phyloP scores from a whole-genome alignment of 2,888 invertebrate genomes.

The Xanthorhoe spadicearia region DNA sequence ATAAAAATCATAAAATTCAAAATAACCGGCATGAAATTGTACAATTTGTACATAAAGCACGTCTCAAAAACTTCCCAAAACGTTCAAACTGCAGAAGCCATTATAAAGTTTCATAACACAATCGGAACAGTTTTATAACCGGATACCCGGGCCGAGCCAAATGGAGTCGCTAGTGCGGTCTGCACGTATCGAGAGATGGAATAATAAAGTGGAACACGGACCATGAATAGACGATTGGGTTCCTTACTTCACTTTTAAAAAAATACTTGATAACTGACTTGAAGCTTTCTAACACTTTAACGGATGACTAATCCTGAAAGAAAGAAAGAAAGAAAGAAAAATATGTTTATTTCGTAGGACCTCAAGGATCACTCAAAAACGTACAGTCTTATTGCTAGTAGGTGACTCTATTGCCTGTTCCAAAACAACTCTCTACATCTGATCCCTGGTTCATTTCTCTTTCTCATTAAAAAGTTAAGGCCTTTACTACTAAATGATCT shows the following conservation, averaged over 20 bases:
- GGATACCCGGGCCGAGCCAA: conserved; percentile 27
- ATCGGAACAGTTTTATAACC: conserved; percentile 30
- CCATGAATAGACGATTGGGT: conserved; percentile 6
- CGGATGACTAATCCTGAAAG: too few species aligned
- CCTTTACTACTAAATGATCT: too few species aligned
- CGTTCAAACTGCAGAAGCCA: conserved; percentile 20
- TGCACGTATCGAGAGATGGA: conserved; percentile 15
- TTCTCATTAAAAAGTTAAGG: too few species aligned
- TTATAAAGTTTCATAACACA: conserved; percentile 33
- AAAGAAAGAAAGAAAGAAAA: too few species aligned
- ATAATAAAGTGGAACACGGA: conserved; percentile 12
- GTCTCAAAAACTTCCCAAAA: conserved; percentile 21
- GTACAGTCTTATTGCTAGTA: too few species aligned
- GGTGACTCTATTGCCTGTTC: too few species aligned
- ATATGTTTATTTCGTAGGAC: too few species aligned
- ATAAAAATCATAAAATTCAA: not conserved
- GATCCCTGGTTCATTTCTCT: too few species aligned
- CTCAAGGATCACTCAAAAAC: too few species aligned
- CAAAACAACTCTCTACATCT: too few species aligned
- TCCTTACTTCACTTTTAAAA: not conserved
- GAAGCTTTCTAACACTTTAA: too few species aligned
- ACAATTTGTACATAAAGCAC: conserved; percentile 8
- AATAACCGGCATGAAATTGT: not conserved
- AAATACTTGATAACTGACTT: not conserved
- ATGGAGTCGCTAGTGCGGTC: conserved; percentile 37